These are phyloP conservation scores for Cardiocondyla obscurior DNA, from an alignment of 1,140 invertebrate species.

Conservation along the genomic window DNA sequence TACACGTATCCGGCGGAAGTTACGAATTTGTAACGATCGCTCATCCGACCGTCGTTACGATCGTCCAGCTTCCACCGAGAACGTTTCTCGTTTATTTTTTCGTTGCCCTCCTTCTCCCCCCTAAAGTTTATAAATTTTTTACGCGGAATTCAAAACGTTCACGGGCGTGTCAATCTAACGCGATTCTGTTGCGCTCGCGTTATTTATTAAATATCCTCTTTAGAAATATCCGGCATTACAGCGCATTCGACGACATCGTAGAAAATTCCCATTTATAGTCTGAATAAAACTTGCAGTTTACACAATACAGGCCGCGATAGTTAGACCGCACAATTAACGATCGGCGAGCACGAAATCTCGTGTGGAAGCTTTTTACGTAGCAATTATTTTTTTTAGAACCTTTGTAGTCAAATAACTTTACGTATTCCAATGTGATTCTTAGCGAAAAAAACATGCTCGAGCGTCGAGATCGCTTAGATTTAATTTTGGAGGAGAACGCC, in stretches of 20 bases:
- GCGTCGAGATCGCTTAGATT: no score
- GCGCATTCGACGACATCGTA: background rate
- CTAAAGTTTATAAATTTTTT: conserved; percentile 23
- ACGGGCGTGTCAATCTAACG: background rate
- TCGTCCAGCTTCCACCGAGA: background rate
- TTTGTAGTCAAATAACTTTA: conserved; percentile 12
- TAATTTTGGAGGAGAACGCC: no score
- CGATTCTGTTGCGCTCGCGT: conserved; percentile 9
- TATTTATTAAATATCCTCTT: conserved; percentile 39
- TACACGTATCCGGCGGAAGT: conserved; percentile 20
- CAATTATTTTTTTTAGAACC: conserved; percentile 26
- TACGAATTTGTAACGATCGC: conserved; percentile 40
- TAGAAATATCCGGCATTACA: conserved; percentile 16
- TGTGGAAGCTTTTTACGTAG: background rate
- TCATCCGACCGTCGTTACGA: background rate
- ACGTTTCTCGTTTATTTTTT: background rate
- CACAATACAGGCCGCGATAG: conserved; percentile 9
- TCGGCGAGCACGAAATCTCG: conserved; percentile 19
- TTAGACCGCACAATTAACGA: conserved; percentile 34
- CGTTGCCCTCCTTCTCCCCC: no score
- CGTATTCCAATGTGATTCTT: background rate
- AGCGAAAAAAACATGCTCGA: no score
- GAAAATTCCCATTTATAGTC: conserved; percentile 3
- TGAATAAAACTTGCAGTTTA: conserved; percentile 44
- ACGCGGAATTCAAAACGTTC: background rate